These are phyloP conservation scores for Drosophila watanabei DNA, from an alignment of 1,140 invertebrate genomes.

Conservation along the genomic window DNA sequence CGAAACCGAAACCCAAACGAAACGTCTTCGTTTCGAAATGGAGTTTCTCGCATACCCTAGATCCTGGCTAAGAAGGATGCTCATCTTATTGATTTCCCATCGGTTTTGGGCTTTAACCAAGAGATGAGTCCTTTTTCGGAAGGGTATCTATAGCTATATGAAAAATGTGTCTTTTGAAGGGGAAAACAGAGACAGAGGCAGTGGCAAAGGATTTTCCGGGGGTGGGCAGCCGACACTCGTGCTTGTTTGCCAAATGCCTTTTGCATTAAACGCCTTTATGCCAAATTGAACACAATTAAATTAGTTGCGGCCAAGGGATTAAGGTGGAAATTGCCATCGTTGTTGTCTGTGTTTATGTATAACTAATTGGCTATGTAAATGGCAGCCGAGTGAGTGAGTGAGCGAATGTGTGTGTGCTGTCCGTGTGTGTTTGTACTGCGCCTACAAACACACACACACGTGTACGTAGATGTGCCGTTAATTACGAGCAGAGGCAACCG, in stretches of 20 bases:
- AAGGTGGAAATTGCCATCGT: constrained; percentile 67
- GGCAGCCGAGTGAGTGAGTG: constrained; percentile 52
- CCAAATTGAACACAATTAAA: constrained; percentile 84
- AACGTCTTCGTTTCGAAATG: constrained; percentile 46
- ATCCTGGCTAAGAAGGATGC: constrained; percentile 6
- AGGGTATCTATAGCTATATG: constrained; percentile 30
- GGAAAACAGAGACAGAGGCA: too few species aligned
- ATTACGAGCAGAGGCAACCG: constrained; percentile 71
- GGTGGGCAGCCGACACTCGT: neutral
- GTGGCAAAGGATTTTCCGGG: neutral
- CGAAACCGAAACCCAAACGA: constrained; percentile 17
- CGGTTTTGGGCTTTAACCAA: constrained; percentile 15
- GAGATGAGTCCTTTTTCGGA: constrained; percentile 13
- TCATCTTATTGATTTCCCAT: constrained; percentile 47
- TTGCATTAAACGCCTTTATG: constrained; percentile 78
- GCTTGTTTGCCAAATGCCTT: constrained; percentile 55
- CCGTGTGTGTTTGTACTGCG: constrained; percentile 25
- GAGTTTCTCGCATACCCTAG: constrained; percentile 27
- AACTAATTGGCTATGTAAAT: constrained; percentile 84
- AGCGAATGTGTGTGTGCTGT: neutral
- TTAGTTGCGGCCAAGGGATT: constrained; percentile 82
- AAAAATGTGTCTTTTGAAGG: constrained; percentile 30
- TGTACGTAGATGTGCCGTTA: constrained; percentile 53
- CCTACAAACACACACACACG: constrained; percentile 3
- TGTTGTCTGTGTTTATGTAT: constrained; percentile 71